Evolutionary conservation across 1,140 invertebrate species (phyloP), one percentile per base, ranked within the genome.

Genomic region (Hylaeus volcanicus): DNA sequence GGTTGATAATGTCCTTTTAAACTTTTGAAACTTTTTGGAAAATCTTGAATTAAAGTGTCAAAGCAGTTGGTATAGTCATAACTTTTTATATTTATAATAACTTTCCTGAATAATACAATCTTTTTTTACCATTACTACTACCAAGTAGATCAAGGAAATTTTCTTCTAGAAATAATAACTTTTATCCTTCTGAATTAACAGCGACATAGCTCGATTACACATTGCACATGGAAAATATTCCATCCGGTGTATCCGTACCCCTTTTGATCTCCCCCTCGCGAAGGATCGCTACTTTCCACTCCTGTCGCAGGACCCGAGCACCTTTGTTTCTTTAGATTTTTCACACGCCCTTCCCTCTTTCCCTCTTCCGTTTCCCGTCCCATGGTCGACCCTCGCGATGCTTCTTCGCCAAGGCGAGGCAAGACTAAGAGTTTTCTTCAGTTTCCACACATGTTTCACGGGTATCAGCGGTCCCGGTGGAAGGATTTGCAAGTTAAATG

Each of bases 401-500:
- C 39, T 80, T 86, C 77, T 74, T 85, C 74, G 80, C 8, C 43
- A 53, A 51, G 58, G 37, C 26, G 71, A 60, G 79, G 48, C 61
- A 56, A 69, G 86, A 76, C 79, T 81, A 77, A 83, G 85, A 79
- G 85, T 85, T 86, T 87, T 84, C 87, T 64, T 84, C 84, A 86
- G 85, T 89, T 90, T 86, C 75, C 90, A 90, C 89, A 90, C 86
- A 90, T 89, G 89, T 88, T 89, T 79, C 79, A 79, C 68, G 80
- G 83, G 85, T 89, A 90, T 89, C 89, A 86, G 77, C 76, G 63
- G 83, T 88, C 86, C 89, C 89, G 83, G 83, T 72, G 81, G 87
- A 81, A 82, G 88, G 88, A 92, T 92, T 92, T 92, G 88, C 90
- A 92, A 92, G 91, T 92, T 92, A 92, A 92, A 92, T 92, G 88